phyloP scores from a whole-genome alignment of 1,140 invertebrate species.

The Drosophila sechellia region DNA sequence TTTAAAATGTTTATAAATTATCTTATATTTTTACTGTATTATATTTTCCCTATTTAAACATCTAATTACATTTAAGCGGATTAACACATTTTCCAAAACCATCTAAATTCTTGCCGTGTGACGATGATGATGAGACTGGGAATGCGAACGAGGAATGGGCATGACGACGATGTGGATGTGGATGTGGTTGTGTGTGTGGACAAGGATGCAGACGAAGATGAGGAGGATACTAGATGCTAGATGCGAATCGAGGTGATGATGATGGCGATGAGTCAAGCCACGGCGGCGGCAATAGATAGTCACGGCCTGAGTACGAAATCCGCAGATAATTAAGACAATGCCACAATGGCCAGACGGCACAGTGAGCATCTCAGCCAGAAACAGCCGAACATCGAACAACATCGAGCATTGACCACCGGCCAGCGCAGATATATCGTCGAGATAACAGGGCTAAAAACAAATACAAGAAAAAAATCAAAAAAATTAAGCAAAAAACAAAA shows the following conservation, averaged over 20 bases:
- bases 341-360: constrained; percentile 14
- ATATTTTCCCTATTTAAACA: no score
- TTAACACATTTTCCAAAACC: no score
- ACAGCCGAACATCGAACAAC: neutral
- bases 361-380: constrained; percentile 14
- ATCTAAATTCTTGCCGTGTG: constrained; percentile 9
- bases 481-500: constrained; percentile 1
- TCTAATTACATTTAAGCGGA: no score
- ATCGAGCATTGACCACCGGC: neutral
- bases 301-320: constrained; percentile 58
- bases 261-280: constrained; percentile 56
- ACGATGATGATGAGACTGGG: constrained; percentile 21
- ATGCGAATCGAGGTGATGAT: constrained; percentile 61
- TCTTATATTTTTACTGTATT: no score
- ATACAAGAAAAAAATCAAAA: neutral
- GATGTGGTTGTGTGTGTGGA: neutral
- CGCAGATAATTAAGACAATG: constrained; percentile 78
- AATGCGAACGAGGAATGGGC: constrained; percentile 14
- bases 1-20: no score
- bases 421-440: constrained; percentile 22
- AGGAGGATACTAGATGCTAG: constrained; percentile 14
- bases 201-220: constrained; percentile 3
- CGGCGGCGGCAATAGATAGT: constrained; percentile 62
- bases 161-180: constrained; percentile 1
- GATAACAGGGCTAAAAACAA: constrained; percentile 22